Evolutionary conservation across 2,888 invertebrate species (phyloP).

Genomic region (Thymelicus sylvestris): DNA sequence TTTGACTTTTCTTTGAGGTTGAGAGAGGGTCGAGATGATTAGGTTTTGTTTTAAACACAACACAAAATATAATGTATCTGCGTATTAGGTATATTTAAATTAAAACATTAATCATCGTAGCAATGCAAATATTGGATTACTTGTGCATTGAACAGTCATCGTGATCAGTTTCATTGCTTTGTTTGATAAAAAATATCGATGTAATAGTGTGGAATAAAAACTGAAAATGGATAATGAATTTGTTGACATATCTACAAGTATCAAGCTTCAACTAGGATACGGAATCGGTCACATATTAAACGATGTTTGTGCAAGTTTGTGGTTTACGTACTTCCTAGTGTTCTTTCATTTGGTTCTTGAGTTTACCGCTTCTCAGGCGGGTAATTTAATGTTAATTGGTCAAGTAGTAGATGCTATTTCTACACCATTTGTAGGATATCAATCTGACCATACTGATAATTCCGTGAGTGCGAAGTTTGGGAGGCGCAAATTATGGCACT

Average conservation of each 20-base stretch:
- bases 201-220: not conserved
- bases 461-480: slow-evolving; percentile 90
- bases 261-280: slow-evolving; percentile 84
- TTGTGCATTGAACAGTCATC: not conserved
- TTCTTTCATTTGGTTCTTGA: slow-evolving; percentile 88
- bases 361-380: slow-evolving; percentile 83
- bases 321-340: slow-evolving; percentile 96
- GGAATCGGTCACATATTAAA: slow-evolving; percentile 95
- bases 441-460: slow-evolving; percentile 90
- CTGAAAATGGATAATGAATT: slow-evolving; percentile 76
- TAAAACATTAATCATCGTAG: too few relatives aligned
- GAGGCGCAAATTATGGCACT: slow-evolving; percentile 94
- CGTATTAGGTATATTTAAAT: too few relatives aligned
- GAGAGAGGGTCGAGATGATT: too few relatives aligned
- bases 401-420: slow-evolving; percentile 93
- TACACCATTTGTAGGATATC: slow-evolving; percentile 94
- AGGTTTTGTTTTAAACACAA: too few relatives aligned
- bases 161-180: not conserved
- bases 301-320: slow-evolving; percentile 96
- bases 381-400: slow-evolving; percentile 90
- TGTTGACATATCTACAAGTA: slow-evolving; percentile 72
- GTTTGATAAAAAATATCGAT: not conserved
- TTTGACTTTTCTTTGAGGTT: too few relatives aligned
- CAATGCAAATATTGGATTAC: too few relatives aligned
- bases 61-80: too few relatives aligned